Percentiles rank a stretch among this genome's conserved stretches.
Conservation (phyloP, 1,140 invertebrate species). For the Calephelis nemesis region DNA sequence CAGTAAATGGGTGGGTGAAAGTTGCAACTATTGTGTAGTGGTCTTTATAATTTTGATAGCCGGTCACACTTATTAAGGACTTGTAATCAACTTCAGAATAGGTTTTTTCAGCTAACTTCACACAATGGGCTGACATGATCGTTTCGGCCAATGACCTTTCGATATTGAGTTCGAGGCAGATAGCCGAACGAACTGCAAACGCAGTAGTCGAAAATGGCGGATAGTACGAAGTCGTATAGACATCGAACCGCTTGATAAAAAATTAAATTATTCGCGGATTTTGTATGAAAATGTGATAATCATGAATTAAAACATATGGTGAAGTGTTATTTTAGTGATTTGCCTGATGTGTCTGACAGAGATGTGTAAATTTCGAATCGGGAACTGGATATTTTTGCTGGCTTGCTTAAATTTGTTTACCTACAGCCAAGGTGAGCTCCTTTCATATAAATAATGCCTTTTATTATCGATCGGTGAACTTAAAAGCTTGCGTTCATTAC, state of each 20-base stretch:
- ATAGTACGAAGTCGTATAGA: constrained; percentile 37
- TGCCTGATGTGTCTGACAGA: constrained; percentile 73
- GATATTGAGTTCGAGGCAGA: constrained; percentile 65
- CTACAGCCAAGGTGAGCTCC: constrained; percentile 72
- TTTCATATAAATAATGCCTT: constrained; percentile 66
- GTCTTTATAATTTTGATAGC: background rate
- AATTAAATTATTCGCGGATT: constrained; percentile 52
- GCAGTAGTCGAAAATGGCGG: constrained; percentile 68
- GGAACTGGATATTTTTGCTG: constrained; percentile 75
- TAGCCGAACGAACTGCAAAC: constrained; percentile 8
- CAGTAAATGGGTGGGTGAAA: too few species aligned
- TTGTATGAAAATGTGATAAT: constrained; percentile 74
- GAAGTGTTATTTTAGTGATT: constrained; percentile 60
- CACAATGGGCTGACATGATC: constrained; percentile 44
- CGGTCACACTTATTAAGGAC: background rate
- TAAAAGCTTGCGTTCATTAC: constrained; percentile 16
- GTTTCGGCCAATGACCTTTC: constrained; percentile 71
- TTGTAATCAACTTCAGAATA: constrained; percentile 26
- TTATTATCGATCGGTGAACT: constrained; percentile 59
- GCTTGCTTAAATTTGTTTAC: constrained; percentile 73
- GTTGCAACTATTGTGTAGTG: too few species aligned
- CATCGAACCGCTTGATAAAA: constrained; percentile 41
- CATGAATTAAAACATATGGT: constrained; percentile 74
- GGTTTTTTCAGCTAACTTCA: constrained; percentile 42
- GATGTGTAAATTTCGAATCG: constrained; percentile 64